phyloP scores from a whole-genome alignment of 2,113 vertebrate genomes.

The Cyprinodon tularosa region DNA sequence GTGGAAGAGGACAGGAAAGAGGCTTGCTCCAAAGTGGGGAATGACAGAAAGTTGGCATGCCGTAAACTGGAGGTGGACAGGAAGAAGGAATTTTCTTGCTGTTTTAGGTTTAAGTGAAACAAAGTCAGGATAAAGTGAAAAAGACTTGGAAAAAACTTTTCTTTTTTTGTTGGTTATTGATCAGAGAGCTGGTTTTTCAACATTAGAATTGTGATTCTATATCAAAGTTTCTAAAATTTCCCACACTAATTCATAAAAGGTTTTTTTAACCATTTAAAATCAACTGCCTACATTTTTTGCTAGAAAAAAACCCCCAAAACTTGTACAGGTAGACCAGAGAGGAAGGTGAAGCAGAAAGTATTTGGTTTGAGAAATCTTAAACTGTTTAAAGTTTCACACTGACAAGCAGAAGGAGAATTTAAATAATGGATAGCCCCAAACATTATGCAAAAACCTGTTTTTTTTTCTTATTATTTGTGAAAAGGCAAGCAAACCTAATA shows the following conservation, averaged over 20 bases:
- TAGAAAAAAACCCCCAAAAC: too few species aligned
- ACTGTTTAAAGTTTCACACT: not conserved
- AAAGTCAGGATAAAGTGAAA: not conserved
- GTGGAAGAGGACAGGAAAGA: too few species aligned
- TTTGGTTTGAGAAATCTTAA: not conserved
- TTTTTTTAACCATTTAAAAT: too few species aligned
- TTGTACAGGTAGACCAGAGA: too few species aligned
- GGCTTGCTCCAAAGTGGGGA: too few species aligned
- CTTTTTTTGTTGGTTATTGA: not conserved
- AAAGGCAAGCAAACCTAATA: constrained; percentile 87
- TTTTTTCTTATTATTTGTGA: not conserved
- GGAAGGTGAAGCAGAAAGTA: not conserved
- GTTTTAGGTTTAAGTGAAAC: not conserved
- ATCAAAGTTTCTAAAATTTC: too few species aligned
- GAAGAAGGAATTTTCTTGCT: too few species aligned
- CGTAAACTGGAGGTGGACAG: too few species aligned
- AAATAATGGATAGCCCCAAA: not conserved
- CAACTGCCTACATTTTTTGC: too few species aligned
- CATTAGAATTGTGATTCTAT: too few species aligned
- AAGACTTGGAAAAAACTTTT: not conserved
- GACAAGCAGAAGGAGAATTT: not conserved
- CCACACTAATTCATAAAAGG: too few species aligned
- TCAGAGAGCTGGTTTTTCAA: not conserved
- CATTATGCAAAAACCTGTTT: not conserved
- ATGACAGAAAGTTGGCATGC: too few species aligned